Evolutionary conservation across 30 jellyfish, hydroid and myxozoan genomes (phyloP).

Genomic region (Turritopsis dohrnii): DNA sequence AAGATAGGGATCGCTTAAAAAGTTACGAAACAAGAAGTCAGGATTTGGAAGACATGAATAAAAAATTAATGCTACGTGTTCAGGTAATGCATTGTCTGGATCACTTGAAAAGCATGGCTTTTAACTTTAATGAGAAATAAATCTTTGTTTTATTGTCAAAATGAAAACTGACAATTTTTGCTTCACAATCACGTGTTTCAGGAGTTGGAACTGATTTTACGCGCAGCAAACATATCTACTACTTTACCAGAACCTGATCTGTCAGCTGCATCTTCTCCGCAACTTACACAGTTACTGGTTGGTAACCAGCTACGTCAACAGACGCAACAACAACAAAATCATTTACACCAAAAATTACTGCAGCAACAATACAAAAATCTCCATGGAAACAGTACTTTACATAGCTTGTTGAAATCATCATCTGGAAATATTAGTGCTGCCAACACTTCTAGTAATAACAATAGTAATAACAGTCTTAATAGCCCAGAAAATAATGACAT

Average conservation of each 20-base stretch:
- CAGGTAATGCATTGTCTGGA: conserved; percentile 80
- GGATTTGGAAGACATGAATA: conserved; percentile 65
- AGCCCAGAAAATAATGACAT: conserved; percentile 51
- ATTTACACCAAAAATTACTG: not conserved
- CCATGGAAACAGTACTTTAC: not conserved
- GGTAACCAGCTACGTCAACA: conserved; percentile 18
- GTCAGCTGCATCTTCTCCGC: conserved; percentile 49
- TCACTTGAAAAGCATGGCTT: not conserved
- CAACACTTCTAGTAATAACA: conserved; percentile 26
- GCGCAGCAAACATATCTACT: conserved; percentile 91
- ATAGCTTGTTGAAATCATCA: conserved; percentile 25
- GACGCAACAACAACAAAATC: not conserved
- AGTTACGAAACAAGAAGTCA: conserved; percentile 50
- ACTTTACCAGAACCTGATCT: conserved; percentile 72
- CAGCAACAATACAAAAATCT: conserved; percentile 4
- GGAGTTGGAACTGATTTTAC: conserved; percentile 86
- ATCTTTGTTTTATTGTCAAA: too few species aligned
- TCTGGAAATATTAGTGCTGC: conserved; percentile 36
- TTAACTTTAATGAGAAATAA: too few species aligned
- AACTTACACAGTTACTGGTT: conserved; percentile 35
- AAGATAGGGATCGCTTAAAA: conserved; percentile 68
- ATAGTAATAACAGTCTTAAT: conserved; percentile 45
- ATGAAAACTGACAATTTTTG: not conserved
- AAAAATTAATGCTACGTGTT: conserved; percentile 63
- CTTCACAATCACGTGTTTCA: not conserved